These are phyloP conservation scores for Papilio elwesi DNA, from an alignment of 2,888 invertebrate species.

Conservation along the genomic window DNA sequence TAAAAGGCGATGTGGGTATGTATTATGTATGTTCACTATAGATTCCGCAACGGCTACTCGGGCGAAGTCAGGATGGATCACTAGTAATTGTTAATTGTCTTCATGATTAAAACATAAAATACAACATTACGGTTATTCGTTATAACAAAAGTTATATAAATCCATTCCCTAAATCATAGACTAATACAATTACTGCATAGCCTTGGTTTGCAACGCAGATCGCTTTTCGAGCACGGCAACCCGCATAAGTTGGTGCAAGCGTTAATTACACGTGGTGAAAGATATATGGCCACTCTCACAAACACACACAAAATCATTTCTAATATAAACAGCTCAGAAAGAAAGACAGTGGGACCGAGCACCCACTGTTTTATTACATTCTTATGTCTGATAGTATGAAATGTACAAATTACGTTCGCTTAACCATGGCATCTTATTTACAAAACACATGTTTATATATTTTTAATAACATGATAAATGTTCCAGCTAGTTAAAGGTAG, in stretches of 20 bases:
- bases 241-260: constrained; percentile 10
- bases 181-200: constrained; percentile 56
- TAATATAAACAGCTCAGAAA: not conserved
- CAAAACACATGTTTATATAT: no score
- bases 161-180: constrained; percentile 5
- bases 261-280: constrained; percentile 14
- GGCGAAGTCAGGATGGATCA: no score
- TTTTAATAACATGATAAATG: no score
- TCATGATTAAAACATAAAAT: not conserved
- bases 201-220: constrained; percentile 9
- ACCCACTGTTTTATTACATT: not conserved
- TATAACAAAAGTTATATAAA: constrained; percentile 56
- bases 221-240: constrained; percentile 5
- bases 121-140: not conserved
- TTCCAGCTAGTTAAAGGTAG: no score
- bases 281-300: constrained; percentile 10
- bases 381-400: no score
- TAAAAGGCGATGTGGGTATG: no score
- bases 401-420: no score
- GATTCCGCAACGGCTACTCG: no score
- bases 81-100: not conserved
- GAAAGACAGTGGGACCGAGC: not conserved
- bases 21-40: no score
- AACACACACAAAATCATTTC: not conserved
- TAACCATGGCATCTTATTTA: no score